Conservation (phyloP, 2,888 invertebrate species). For the Pammene fasciana region DNA sequence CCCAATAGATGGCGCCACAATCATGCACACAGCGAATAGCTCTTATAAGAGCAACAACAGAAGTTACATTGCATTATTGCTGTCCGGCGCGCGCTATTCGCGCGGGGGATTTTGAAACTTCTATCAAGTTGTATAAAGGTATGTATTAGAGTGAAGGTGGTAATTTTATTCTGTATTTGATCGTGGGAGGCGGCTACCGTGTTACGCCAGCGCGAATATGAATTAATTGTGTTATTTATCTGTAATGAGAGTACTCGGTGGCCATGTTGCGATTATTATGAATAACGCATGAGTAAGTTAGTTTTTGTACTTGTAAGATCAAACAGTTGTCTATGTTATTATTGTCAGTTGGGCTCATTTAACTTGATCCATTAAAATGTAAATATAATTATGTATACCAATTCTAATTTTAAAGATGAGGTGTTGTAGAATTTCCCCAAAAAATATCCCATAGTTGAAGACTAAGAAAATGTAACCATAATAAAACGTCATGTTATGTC, state of each 20-base stretch:
- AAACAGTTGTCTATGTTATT: not conserved
- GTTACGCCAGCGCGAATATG: constrained; percentile 66
- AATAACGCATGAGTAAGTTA: constrained; percentile 17
- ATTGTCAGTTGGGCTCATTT: too few species aligned
- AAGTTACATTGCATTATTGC: constrained; percentile 27
- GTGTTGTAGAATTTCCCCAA: not conserved
- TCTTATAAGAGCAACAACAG: constrained; percentile 33
- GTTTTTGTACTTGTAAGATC: constrained; percentile 1
- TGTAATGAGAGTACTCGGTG: constrained; percentile 55
- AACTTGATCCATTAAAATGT: not conserved
- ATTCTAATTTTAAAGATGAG: not conserved
- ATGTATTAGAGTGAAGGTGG: constrained; percentile 43
- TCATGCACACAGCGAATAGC: too few species aligned
- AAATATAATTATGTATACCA: too few species aligned
- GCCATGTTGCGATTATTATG: constrained; percentile 28
- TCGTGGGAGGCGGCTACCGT: constrained; percentile 67
- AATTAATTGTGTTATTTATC: constrained; percentile 68
- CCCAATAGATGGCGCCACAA: too few species aligned
- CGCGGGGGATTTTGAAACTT: constrained; percentile 15
- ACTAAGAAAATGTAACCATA: not conserved
- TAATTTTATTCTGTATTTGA: constrained; percentile 60
- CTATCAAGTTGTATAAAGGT: not conserved
- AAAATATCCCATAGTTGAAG: too few species aligned
- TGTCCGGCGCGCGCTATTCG: not conserved
- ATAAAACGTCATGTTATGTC: not conserved